Conservation (phyloP, 1,140 invertebrate genomes). For the Drosophila miranda region DNA sequence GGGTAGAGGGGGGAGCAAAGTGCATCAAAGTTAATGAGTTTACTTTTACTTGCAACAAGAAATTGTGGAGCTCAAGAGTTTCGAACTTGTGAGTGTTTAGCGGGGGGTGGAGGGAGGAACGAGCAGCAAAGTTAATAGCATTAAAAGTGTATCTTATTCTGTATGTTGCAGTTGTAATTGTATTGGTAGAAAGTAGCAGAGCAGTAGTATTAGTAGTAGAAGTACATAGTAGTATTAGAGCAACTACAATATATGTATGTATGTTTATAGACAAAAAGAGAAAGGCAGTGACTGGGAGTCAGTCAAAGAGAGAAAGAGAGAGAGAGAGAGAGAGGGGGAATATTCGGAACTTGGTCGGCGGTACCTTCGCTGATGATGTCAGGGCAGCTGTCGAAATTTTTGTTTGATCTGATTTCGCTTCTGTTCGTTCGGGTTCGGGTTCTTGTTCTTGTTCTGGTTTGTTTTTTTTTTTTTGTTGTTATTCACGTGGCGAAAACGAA, state of each 20-base stretch:
- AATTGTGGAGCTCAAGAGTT: constrained; percentile 1
- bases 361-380: constrained; percentile 67
- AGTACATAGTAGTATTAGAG: constrained; percentile 31
- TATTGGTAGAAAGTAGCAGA: constrained; percentile 28
- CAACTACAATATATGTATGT: constrained; percentile 34
- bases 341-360: constrained; percentile 53
- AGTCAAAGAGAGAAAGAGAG: constrained; percentile 45
- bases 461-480: constrained; percentile 48
- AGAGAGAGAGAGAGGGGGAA: constrained; percentile 46
- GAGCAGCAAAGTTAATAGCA: constrained; percentile 45
- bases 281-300: constrained; percentile 33
- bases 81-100: neutral
- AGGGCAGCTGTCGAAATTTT: constrained; percentile 31
- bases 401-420: constrained; percentile 15
- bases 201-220: constrained; percentile 41
- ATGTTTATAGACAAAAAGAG: constrained; percentile 24
- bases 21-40: constrained; percentile 31
- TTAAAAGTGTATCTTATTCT: constrained; percentile 28
- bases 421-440: constrained; percentile 16
- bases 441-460: constrained; percentile 16
- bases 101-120: neutral
- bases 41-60: constrained; percentile 38
- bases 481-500: constrained; percentile 20
- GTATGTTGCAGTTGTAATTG: constrained; percentile 39
- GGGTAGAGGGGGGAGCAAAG: constrained; percentile 10